Conservation (phyloP, 2,888 invertebrate genomes). For the Dorcus hopei region DNA sequence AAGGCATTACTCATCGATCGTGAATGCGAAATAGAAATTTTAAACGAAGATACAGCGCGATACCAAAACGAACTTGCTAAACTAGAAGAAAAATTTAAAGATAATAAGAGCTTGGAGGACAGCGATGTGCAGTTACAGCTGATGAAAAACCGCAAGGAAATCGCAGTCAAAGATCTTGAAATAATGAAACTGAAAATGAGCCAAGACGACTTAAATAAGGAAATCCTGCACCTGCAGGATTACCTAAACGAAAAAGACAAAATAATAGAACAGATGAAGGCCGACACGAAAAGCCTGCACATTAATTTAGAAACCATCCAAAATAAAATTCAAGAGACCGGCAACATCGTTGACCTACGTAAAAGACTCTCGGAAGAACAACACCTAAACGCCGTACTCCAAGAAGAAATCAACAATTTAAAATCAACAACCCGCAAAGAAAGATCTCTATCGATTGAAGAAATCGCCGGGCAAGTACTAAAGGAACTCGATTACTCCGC, state of each 20-base stretch:
- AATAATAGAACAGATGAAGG: constrained; percentile 58
- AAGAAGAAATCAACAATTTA: constrained; percentile 39
- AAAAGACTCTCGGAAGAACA: constrained; percentile 56
- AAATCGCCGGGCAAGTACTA: constrained; percentile 56
- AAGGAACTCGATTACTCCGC: constrained; percentile 60
- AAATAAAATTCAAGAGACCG: constrained; percentile 54
- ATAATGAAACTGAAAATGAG: constrained; percentile 28
- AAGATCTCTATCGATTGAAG: constrained; percentile 50
- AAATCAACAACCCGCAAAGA: constrained; percentile 30
- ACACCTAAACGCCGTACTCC: constrained; percentile 47
- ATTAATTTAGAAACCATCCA: constrained; percentile 53
- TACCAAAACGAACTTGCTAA: constrained; percentile 52
- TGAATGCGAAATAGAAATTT: constrained; percentile 56
- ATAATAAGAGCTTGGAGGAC: constrained; percentile 2
- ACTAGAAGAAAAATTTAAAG: constrained; percentile 16
- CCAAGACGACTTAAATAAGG: constrained; percentile 49
- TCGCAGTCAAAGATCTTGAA: constrained; percentile 31
- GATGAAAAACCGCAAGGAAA: constrained; percentile 25
- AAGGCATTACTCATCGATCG: constrained; percentile 42
- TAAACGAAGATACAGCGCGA: constrained; percentile 53
- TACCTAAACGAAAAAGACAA: constrained; percentile 59
- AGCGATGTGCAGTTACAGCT: constrained; percentile 21
- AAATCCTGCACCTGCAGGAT: constrained; percentile 57
- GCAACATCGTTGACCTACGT: constrained; percentile 58
- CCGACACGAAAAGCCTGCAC: constrained; percentile 55